A percentile compares a stretch with the other conserved stretches of the same genome.
These are phyloP conservation scores for Acyrthosiphon pisum DNA, from an alignment of 1,140 invertebrate species.

Conservation along the genomic window DNA sequence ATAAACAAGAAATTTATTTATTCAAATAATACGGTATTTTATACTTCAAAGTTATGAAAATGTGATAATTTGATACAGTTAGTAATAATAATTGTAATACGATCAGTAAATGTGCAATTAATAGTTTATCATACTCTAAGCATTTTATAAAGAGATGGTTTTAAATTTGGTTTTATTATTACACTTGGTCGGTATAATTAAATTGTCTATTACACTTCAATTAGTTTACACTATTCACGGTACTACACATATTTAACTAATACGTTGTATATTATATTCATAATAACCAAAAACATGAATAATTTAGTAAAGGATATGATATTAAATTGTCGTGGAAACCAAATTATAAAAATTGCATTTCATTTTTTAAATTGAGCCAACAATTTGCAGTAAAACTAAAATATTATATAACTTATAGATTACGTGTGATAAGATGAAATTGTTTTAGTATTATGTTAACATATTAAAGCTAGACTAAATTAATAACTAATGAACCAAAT, in stretches of 20 bases:
- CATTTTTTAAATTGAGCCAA: background rate
- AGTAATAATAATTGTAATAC: background rate
- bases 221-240: no score
- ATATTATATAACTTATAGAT: background rate
- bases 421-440: background rate
- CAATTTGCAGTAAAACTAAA: background rate
- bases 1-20: background rate
- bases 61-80: background rate
- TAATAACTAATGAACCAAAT: background rate
- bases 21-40: background rate
- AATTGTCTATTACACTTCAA: no score
- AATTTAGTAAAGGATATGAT: background rate
- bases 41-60: background rate
- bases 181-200: no score
- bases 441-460: background rate
- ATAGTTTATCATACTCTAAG: background rate
- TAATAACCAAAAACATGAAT: no score
- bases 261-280: no score
- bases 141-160: background rate
- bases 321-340: background rate
- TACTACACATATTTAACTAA: no score
- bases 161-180: background rate
- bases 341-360: background rate
- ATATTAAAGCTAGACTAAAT: background rate
- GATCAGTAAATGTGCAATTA: background rate